phyloP scores from a whole-genome alignment of 2,113 vertebrate genomes.

The Arvicanthis niloticus region DNA sequence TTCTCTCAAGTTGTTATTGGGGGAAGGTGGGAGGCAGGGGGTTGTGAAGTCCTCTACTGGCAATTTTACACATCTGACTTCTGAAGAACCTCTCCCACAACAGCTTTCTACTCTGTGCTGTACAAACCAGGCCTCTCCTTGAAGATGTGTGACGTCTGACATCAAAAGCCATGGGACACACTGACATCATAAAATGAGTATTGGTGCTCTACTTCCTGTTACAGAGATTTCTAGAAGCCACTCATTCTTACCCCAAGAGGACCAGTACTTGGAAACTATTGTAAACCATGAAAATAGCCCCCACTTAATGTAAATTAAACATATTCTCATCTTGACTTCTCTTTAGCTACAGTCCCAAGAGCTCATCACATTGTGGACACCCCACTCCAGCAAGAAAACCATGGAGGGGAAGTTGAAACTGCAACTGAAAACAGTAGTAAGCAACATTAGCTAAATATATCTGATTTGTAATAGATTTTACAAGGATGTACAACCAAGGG shows the following conservation, averaged over 20 bases:
- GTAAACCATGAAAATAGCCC: neutral
- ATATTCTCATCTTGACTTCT: neutral
- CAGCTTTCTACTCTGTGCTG: neutral
- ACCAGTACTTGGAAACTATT: neutral
- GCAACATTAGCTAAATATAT: slow-evolving; percentile 5
- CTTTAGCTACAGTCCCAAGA: neutral
- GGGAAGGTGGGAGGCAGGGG: neutral
- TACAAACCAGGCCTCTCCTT: neutral
- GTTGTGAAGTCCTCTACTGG: neutral
- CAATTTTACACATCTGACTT: slow-evolving; percentile 3
- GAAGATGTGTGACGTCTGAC: neutral
- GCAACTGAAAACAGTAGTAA: slow-evolving; percentile 45
- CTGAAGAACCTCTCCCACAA: neutral
- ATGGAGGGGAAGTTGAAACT: neutral
- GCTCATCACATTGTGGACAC: neutral
- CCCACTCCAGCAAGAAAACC: neutral
- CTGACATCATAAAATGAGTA: neutral
- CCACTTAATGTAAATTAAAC: neutral
- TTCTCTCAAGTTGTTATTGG: neutral
- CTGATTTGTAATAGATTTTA: neutral
- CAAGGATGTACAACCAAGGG: neutral
- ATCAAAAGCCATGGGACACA: neutral
- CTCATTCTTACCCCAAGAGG: neutral
- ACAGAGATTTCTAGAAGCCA: neutral
- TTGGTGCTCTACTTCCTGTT: neutral